Conservation (phyloP, 2,888 invertebrate species). For the Dynastes tityus region DNA sequence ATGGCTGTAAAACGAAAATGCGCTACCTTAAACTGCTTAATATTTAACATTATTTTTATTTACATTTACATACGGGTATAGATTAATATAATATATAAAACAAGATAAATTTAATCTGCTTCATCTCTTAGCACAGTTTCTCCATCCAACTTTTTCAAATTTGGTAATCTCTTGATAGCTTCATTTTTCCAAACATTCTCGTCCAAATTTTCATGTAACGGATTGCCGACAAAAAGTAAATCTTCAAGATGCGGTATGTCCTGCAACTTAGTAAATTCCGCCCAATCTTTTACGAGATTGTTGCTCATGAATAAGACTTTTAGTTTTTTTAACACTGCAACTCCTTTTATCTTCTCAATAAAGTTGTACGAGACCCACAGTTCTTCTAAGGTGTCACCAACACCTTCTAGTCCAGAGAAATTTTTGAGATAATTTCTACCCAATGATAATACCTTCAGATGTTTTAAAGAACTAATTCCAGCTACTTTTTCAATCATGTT, state of each 20-base stretch:
- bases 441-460: conserved; percentile 87
- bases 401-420: conserved; percentile 89
- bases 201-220: conserved; percentile 82
- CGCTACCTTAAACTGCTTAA: no score
- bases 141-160: conserved; percentile 86
- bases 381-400: conserved; percentile 91
- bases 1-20: no score
- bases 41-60: no score
- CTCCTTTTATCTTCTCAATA: conserved; percentile 93
- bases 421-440: conserved; percentile 94
- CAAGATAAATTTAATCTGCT: conserved; percentile 59
- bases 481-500: conserved; percentile 95
- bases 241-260: conserved; percentile 83
- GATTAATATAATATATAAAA: background rate
- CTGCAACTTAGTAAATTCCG: conserved; percentile 87
- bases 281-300: conserved; percentile 91
- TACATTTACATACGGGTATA: no score
- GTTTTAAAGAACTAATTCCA: conserved; percentile 87
- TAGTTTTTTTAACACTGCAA: conserved; percentile 85
- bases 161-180: conserved; percentile 81
- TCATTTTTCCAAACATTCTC: conserved; percentile 80
- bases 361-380: conserved; percentile 96
- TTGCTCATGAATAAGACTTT: conserved; percentile 89
- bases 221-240: conserved; percentile 85
- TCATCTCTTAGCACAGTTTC: conserved; percentile 82